Evolutionary conservation across 2,888 invertebrate genomes (phyloP).

Genomic region (Volucella bombylans): DNA sequence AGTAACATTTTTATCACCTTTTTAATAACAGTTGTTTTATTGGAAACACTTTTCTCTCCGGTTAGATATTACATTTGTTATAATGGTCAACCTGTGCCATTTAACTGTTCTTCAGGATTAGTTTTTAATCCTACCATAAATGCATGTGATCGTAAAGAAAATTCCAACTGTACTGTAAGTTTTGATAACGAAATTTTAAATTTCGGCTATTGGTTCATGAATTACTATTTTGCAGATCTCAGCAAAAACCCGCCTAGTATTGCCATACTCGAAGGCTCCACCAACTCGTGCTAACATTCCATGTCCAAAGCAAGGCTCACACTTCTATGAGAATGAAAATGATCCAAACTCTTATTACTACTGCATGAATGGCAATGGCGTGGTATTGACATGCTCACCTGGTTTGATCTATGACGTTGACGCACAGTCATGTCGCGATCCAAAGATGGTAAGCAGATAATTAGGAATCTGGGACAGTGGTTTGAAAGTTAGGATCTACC

Average conservation of each 20-base stretch:
- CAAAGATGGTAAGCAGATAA: slow-evolving; percentile 69
- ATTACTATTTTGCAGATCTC: slow-evolving; percentile 75
- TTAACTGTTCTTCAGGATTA: slow-evolving; percentile 77
- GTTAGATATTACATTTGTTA: slow-evolving; percentile 78
- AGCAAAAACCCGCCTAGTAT: slow-evolving; percentile 77
- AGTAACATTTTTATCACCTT: slow-evolving; percentile 69
- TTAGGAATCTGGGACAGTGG: no score
- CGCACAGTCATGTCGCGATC: slow-evolving; percentile 77
- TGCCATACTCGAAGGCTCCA: slow-evolving; percentile 77
- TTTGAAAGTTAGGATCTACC: no score
- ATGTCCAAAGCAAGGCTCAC: slow-evolving; percentile 78
- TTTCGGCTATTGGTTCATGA: neutral
- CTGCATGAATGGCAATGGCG: slow-evolving; percentile 79
- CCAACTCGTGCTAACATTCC: slow-evolving; percentile 78
- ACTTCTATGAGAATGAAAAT: slow-evolving; percentile 77
- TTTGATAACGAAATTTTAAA: neutral
- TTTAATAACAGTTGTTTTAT: neutral
- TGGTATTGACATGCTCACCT: slow-evolving; percentile 80
- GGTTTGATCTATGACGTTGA: slow-evolving; percentile 79
- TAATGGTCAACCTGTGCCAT: slow-evolving; percentile 76
- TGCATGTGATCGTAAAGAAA: slow-evolving; percentile 78
- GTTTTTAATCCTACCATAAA: slow-evolving; percentile 76
- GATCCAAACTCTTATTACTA: slow-evolving; percentile 78
- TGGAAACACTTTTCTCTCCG: neutral
- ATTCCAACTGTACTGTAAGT: slow-evolving; percentile 78